Percentiles rank a stretch among this genome's conserved stretches.
phyloP scores from a whole-genome alignment of 1,140 invertebrate species.

The Thrips palmi region DNA sequence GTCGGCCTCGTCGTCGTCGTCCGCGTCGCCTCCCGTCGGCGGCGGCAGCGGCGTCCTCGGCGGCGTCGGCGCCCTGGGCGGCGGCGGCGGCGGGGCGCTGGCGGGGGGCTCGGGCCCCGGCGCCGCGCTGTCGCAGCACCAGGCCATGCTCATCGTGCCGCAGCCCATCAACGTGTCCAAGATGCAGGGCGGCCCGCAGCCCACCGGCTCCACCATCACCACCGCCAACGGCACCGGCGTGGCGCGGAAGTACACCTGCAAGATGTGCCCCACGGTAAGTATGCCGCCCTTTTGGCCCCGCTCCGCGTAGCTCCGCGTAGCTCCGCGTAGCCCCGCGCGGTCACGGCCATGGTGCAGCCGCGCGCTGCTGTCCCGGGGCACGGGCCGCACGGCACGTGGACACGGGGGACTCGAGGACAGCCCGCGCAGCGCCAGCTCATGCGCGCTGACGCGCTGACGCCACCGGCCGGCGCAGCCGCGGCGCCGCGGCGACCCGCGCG shows the following conservation, averaged over 20 bases:
- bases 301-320: too few relatives aligned
- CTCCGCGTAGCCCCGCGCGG: too few relatives aligned
- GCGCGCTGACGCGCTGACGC: too few relatives aligned
- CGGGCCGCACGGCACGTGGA: too few relatives aligned
- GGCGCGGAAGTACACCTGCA: slow-evolving; percentile 92
- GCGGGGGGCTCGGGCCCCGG: slow-evolving; percentile 10
- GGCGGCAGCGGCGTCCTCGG: slow-evolving; percentile 11
- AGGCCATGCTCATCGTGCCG: slow-evolving; percentile 65
- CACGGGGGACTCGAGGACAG: too few relatives aligned
- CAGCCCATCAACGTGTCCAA: slow-evolving; percentile 73
- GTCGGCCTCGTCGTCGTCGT: too few relatives aligned
- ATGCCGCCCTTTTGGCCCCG: not conserved
- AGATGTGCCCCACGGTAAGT: slow-evolving; percentile 96
- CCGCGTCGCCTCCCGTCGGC: not conserved
- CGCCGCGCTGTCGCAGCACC: slow-evolving; percentile 18
- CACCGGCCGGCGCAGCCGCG: too few relatives aligned
- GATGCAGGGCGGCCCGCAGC: slow-evolving; percentile 29
- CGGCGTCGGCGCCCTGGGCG: slow-evolving; percentile 7
- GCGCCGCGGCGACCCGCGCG: too few relatives aligned
- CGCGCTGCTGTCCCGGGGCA: too few relatives aligned
- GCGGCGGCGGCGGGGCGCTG: slow-evolving; percentile 7
- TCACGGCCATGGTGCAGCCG: too few relatives aligned
- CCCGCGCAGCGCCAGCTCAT: too few relatives aligned
- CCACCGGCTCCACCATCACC: slow-evolving; percentile 33
- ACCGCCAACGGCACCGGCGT: slow-evolving; percentile 29